A percentile compares a stretch with the other conserved stretches of the same genome.
Evolutionary conservation across 2,888 invertebrate genomes (phyloP).

Genomic region (Patella ulyssiponensis): DNA sequence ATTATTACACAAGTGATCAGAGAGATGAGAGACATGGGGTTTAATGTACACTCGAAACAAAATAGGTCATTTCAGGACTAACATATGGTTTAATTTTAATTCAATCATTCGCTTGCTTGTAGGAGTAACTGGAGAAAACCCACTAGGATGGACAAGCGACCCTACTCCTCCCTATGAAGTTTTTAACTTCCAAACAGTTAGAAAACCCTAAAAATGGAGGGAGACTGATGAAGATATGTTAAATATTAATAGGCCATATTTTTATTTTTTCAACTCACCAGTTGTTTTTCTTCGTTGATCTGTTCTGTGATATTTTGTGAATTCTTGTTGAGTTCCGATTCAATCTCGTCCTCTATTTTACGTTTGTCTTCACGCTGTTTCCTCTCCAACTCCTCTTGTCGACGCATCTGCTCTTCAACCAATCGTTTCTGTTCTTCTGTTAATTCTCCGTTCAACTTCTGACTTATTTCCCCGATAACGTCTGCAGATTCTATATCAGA

Average conservation of each 20-base stretch:
- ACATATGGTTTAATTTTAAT: too few species aligned
- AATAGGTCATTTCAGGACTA: too few species aligned
- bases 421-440: conserved; percentile 53
- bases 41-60: too few species aligned
- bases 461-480: conserved; percentile 60
- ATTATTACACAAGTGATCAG: too few species aligned
- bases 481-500: conserved; percentile 62
- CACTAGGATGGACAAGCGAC: too few species aligned
- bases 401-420: conserved; percentile 52
- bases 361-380: conserved; percentile 52
- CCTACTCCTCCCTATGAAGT: too few species aligned
- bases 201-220: not conserved
- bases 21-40: too few species aligned
- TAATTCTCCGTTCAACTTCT: conserved; percentile 53
- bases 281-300: conserved; percentile 62
- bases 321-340: conserved; percentile 50
- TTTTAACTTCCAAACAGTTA: too few species aligned
- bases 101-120: too few species aligned
- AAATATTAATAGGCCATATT: too few species aligned
- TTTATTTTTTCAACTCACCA: conserved; percentile 45
- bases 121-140: too few species aligned
- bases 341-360: conserved; percentile 40
- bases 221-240: not conserved
- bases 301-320: conserved; percentile 49
- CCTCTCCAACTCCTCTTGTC: conserved; percentile 56